These are phyloP conservation scores for Pterostichus niger DNA, from an alignment of 2,888 invertebrate species.

Conservation along the genomic window DNA sequence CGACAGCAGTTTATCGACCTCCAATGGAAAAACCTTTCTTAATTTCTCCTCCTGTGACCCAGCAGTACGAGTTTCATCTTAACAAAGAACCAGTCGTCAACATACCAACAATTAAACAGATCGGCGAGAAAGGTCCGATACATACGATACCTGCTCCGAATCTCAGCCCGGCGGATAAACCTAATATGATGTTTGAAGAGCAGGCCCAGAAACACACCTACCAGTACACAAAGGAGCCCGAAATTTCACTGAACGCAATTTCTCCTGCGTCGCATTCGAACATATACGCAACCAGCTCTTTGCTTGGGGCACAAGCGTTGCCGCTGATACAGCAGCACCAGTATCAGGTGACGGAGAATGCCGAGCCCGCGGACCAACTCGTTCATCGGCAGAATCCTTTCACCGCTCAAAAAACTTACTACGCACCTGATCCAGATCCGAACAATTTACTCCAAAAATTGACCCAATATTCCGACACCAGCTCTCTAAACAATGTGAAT, in stretches of 20 bases:
- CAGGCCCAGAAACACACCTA: slow-evolving; percentile 73
- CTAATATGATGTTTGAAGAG: slow-evolving; percentile 77
- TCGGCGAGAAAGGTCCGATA: slow-evolving; percentile 84
- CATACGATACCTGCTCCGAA: slow-evolving; percentile 93
- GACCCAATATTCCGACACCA: slow-evolving; percentile 19
- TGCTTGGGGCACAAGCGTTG: slow-evolving; percentile 55
- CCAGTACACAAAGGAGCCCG: slow-evolving; percentile 70
- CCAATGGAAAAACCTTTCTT: slow-evolving; percentile 70
- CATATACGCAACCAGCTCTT: background rate
- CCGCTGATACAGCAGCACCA: slow-evolving; percentile 71
- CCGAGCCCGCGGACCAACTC: slow-evolving; percentile 72
- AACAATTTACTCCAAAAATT: slow-evolving; percentile 68
- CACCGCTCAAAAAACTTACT: slow-evolving; percentile 76
- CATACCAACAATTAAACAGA: slow-evolving; percentile 74
- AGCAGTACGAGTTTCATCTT: slow-evolving; percentile 71
- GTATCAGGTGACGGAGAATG: slow-evolving; percentile 80
- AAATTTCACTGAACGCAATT: slow-evolving; percentile 67
- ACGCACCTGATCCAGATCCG: slow-evolving; percentile 79
- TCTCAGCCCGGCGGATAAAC: slow-evolving; percentile 84
- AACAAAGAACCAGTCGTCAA: slow-evolving; percentile 69
- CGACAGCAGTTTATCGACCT: slow-evolving; percentile 65
- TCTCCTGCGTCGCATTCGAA: slow-evolving; percentile 26
- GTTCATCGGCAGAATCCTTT: slow-evolving; percentile 74
- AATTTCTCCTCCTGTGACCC: slow-evolving; percentile 74
- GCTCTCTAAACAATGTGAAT: slow-evolving; percentile 74